A percentile compares a stretch with the other conserved stretches of the same genome.
These are phyloP conservation scores for Sericinus montela DNA, from an alignment of 2,888 invertebrate genomes.

Conservation along the genomic window DNA sequence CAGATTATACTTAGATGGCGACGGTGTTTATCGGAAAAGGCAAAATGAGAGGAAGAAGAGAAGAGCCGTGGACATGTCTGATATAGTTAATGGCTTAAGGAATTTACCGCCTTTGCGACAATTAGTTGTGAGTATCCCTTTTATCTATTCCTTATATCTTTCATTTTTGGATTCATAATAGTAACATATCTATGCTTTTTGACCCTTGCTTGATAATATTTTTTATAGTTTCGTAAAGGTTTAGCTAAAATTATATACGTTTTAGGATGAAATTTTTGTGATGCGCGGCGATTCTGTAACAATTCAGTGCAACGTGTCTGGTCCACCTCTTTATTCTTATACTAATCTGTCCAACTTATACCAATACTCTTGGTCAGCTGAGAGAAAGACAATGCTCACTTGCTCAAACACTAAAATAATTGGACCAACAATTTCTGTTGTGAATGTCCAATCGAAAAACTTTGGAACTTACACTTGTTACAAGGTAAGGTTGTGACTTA, in stretches of 20 bases:
- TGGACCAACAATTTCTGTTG: conserved; percentile 29
- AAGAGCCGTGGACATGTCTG: conserved; percentile 21
- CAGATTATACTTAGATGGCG: conserved; percentile 32
- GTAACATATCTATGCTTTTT: too few relatives aligned
- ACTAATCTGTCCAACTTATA: conserved; percentile 8
- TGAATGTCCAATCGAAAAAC: conserved; percentile 31
- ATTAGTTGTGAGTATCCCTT: conserved; percentile 29
- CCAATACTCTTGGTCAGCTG: conserved; percentile 31
- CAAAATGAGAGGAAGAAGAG: conserved; percentile 31
- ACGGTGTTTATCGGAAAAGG: conserved; percentile 40
- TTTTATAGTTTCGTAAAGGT: too few relatives aligned
- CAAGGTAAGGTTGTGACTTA: conserved; percentile 25
- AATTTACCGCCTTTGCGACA: conserved; percentile 34
- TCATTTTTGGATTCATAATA: too few relatives aligned
- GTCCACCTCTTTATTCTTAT: not conserved
- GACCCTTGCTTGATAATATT: too few relatives aligned
- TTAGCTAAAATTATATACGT: not conserved
- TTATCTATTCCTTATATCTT: too few relatives aligned
- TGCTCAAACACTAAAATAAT: conserved; percentile 33
- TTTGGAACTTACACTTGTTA: conserved; percentile 41
- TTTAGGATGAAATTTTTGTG: conserved; percentile 39
- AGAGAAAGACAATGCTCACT: conserved; percentile 30
- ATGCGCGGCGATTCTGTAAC: conserved; percentile 36
- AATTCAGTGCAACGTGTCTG: conserved; percentile 30
- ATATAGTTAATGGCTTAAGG: conserved; percentile 28